Percentiles rank a stretch among this genome's conserved stretches.
Conservation (phyloP, 2,797 vertebrate genomes). For the Etheostoma perlongum region DNA sequence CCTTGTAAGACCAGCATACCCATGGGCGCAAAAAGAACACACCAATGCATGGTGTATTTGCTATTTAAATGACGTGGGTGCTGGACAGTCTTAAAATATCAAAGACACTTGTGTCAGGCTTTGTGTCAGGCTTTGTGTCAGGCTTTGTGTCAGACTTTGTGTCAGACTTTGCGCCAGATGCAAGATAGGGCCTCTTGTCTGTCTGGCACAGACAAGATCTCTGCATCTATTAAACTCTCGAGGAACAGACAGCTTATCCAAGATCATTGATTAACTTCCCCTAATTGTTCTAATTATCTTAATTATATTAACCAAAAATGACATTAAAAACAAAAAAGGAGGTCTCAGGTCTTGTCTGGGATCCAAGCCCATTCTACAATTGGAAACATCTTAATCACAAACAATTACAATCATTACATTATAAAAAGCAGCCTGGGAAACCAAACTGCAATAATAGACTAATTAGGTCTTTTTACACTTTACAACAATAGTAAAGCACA, state of each 20-base stretch:
- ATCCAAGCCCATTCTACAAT: not conserved
- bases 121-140: too few relatives aligned
- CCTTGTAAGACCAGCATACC: too few relatives aligned
- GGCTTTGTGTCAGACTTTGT: too few relatives aligned
- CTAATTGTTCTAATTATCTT: slow-evolving; percentile 56
- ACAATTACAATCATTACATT: slow-evolving; percentile 8
- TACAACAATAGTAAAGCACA: not conserved
- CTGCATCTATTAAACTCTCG: slow-evolving; percentile 54
- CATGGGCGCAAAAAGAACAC: too few relatives aligned
- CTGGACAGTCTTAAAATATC: too few relatives aligned
- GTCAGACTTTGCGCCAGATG: too few relatives aligned
- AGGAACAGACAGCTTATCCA: slow-evolving; percentile 45
- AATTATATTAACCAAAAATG: slow-evolving; percentile 37
- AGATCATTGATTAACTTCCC: slow-evolving; percentile 42
- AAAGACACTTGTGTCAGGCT: too few relatives aligned
- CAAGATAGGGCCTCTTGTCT: too few relatives aligned
- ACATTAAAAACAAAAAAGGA: slow-evolving; percentile 28
- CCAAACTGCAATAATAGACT: not conserved
- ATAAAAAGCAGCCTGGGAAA: slow-evolving; percentile 1
- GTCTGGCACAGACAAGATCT: slow-evolving; percentile 48
- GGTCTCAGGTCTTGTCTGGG: not conserved
- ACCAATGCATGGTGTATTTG: too few relatives aligned
- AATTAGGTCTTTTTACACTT: not conserved
- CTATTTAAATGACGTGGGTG: too few relatives aligned
- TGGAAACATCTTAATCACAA: not conserved